phyloP scores from a whole-genome alignment of 2,888 invertebrate genomes.

The Noctua comes region DNA sequence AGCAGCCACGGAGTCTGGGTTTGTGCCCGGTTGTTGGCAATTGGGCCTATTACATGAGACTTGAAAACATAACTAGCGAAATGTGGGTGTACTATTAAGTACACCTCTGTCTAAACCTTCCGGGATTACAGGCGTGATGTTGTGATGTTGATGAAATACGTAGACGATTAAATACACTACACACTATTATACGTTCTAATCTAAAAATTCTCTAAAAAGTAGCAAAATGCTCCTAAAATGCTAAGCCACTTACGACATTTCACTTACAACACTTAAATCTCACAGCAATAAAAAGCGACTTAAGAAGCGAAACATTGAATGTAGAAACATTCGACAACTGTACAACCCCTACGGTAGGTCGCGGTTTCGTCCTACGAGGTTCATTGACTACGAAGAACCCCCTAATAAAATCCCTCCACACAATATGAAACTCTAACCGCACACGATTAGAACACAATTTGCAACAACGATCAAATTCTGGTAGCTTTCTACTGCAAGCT shows the following conservation, averaged over 20 bases:
- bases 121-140: background rate
- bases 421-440: slow-evolving; percentile 66
- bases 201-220: background rate
- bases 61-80: too few species aligned
- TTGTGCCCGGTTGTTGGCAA: too few species aligned
- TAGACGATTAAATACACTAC: background rate
- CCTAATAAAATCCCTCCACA: slow-evolving; percentile 68
- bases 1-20: too few species aligned
- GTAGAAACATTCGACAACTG: slow-evolving; percentile 74
- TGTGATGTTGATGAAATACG: background rate
- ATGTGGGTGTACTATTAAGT: background rate
- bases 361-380: slow-evolving; percentile 82
- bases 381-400: slow-evolving; percentile 83
- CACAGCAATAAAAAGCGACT: slow-evolving; percentile 48
- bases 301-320: slow-evolving; percentile 58
- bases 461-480: slow-evolving; percentile 52
- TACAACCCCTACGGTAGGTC: slow-evolving; percentile 86
- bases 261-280: slow-evolving; percentile 22
- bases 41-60: too few species aligned
- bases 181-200: background rate
- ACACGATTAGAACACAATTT: slow-evolving; percentile 61
- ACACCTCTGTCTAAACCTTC: background rate
- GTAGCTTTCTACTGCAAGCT: slow-evolving; percentile 82
- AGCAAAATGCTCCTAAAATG: background rate
- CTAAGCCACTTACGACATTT: slow-evolving; percentile 2